phyloP scores from a whole-genome alignment of 2,888 invertebrate genomes.

The Hydrotaea cyrtoneurina region DNA sequence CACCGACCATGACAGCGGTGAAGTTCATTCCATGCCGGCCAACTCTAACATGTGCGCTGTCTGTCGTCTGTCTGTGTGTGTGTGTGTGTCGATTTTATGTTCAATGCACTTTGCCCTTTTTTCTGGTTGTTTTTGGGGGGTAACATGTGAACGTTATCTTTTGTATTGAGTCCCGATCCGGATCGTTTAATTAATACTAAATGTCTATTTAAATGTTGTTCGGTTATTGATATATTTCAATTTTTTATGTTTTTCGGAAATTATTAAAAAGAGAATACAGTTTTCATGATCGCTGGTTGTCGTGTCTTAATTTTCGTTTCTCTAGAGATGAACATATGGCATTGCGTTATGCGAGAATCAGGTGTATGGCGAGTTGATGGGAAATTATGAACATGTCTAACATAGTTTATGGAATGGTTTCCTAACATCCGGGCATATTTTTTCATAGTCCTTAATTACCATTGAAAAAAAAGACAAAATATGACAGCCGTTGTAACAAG shows the following conservation, averaged over 20 bases:
- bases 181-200: slow-evolving; percentile 64
- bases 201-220: slow-evolving; percentile 54
- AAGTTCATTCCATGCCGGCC: neutral
- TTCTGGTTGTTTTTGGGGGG: neutral
- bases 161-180: neutral
- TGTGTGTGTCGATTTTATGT: neutral
- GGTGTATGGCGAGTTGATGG: slow-evolving; percentile 29
- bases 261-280: slow-evolving; percentile 61
- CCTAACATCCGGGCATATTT: slow-evolving; percentile 10
- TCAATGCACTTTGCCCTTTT: slow-evolving; percentile 36
- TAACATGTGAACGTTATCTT: slow-evolving; percentile 43
- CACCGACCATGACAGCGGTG: slow-evolving; percentile 22
- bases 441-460: too few species aligned
- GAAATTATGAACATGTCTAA: neutral
- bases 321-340: slow-evolving; percentile 48
- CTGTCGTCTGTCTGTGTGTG: neutral
- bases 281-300: slow-evolving; percentile 20
- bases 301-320: slow-evolving; percentile 24
- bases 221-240: slow-evolving; percentile 57
- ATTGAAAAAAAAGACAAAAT: neutral
- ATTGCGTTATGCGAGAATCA: slow-evolving; percentile 27
- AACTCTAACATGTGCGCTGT: slow-evolving; percentile 59
- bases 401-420: neutral
- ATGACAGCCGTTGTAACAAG: slow-evolving; percentile 21
- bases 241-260: slow-evolving; percentile 63